Conservation (phyloP, 53 echinoderm and acorn worm species). For the Paelopatides confundens region DNA sequence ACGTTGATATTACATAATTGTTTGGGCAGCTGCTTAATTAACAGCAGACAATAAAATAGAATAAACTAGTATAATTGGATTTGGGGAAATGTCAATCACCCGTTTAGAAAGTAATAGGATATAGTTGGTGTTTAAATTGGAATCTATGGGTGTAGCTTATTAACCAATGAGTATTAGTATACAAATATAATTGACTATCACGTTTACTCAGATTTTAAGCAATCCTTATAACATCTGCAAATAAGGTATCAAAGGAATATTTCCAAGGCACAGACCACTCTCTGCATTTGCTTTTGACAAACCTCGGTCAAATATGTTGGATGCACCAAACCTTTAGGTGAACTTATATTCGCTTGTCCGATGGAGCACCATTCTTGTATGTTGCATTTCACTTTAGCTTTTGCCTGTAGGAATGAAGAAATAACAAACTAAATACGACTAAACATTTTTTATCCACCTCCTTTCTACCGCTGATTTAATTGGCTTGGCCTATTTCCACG, state of each 20-base stretch:
- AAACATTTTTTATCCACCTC: neutral
- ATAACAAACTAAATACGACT: neutral
- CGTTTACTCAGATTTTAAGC: too few relatives aligned
- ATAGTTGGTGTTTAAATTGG: too few relatives aligned
- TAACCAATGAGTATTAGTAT: too few relatives aligned
- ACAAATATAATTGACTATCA: too few relatives aligned
- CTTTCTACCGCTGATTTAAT: neutral
- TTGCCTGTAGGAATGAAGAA: neutral
- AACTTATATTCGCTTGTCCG: neutral
- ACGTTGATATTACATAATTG: too few relatives aligned
- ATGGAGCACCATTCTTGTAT: neutral
- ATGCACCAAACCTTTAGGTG: neutral
- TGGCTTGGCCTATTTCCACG: slow-evolving; percentile 28
- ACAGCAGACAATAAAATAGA: too few relatives aligned
- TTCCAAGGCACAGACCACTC: neutral
- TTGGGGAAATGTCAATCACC: too few relatives aligned
- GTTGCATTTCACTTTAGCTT: neutral
- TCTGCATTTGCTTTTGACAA: neutral
- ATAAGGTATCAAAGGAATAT: neutral
- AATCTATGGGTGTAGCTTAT: too few relatives aligned
- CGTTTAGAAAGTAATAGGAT: too few relatives aligned
- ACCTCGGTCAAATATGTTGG: neutral
- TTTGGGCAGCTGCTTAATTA: too few relatives aligned
- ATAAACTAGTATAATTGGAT: too few relatives aligned
- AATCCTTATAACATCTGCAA: too few relatives aligned